phyloP scores from a whole-genome alignment of 1,140 invertebrate genomes.

The Danaus plexippus region DNA sequence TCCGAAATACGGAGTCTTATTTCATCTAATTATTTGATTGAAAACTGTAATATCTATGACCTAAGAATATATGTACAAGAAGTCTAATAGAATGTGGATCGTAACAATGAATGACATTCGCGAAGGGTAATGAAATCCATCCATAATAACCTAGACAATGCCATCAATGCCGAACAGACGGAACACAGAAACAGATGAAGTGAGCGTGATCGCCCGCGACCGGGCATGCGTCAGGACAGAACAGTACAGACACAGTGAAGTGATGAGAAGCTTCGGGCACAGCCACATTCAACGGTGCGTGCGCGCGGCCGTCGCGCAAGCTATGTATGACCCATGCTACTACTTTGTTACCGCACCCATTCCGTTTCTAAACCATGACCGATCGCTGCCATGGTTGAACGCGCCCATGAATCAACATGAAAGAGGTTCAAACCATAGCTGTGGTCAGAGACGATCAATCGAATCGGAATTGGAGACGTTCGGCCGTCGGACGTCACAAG shows the following conservation, averaged over 20 bases:
- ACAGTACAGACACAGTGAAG: conserved; percentile 70
- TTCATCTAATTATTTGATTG: too few relatives aligned
- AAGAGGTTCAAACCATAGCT: conserved; percentile 11
- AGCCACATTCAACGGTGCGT: conserved; percentile 69
- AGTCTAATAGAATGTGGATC: conserved; percentile 67
- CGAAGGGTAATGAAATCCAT: conserved; percentile 61
- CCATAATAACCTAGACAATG: conserved; percentile 61
- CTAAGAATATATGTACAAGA: conserved; percentile 63
- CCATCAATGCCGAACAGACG: conserved; percentile 64
- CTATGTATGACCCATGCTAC: conserved; percentile 70
- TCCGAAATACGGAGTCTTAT: too few relatives aligned
- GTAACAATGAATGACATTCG: conserved; percentile 67
- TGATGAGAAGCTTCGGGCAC: conserved; percentile 69
- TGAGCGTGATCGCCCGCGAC: conserved; percentile 67
- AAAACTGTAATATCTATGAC: conserved; percentile 39
- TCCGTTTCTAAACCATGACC: conserved; percentile 19
- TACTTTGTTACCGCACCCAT: conserved; percentile 46
- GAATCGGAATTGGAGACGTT: conserved; percentile 23
- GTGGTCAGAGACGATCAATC: conserved; percentile 16
- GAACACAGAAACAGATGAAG: conserved; percentile 69
- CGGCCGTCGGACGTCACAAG: conserved; percentile 66
- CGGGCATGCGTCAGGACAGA: conserved; percentile 69
- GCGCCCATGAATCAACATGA: too few relatives aligned
- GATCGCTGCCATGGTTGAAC: conserved; percentile 13
- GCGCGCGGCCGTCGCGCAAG: conserved; percentile 68